Evolutionary conservation across 2,888 invertebrate genomes (phyloP), one percentile per base, ranked within the genome.

Genomic region (Thyatira batis): DNA sequence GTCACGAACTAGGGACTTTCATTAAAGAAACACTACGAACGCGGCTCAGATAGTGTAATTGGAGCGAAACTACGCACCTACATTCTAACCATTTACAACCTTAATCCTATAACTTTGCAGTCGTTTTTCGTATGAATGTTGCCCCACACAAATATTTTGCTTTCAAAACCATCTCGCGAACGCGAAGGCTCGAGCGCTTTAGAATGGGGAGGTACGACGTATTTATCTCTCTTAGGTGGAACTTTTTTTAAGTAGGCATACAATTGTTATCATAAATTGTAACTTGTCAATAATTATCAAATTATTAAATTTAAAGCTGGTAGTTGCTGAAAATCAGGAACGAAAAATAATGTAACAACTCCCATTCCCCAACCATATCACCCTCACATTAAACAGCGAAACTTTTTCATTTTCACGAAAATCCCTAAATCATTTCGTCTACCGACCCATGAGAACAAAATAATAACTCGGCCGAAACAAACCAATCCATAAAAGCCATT

Each of bases 91-190:
- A 46, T 28, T 62, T 51, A 53, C 55, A 62, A 73, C 74, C 61
- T 58, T 80, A 74, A 2, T 21, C 13, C 9, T 4, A 0, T 0
- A 0, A 17, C 2, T 3, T 11, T 68, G 76, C 55, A 59, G 73
- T 73, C 61, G 52, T 39, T 62, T 65, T 69, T 78, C 33, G 45
- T 57, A 53, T 57, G 58, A 8, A 9, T 1, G 17, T n/a, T 45
- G 39, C 39, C 17, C 48, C 49, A 46, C 54, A 67, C 68, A 70
- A 79, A 79, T 77, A 74, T 79, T 79, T 80, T 78, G 75, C 78
- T 83, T 82, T 82, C 77, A 72, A 81, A 84, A 84, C 78, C 72
- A 74, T 78, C 80, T 69, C 63, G 65, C 63, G 48, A 64, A 73
- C 48, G 77, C 65, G 69, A 65, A 73, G 68, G 62, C 76, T 78